phyloP scores from a whole-genome alignment of 2,113 vertebrate species.

The Hepsetus odoe region DNA sequence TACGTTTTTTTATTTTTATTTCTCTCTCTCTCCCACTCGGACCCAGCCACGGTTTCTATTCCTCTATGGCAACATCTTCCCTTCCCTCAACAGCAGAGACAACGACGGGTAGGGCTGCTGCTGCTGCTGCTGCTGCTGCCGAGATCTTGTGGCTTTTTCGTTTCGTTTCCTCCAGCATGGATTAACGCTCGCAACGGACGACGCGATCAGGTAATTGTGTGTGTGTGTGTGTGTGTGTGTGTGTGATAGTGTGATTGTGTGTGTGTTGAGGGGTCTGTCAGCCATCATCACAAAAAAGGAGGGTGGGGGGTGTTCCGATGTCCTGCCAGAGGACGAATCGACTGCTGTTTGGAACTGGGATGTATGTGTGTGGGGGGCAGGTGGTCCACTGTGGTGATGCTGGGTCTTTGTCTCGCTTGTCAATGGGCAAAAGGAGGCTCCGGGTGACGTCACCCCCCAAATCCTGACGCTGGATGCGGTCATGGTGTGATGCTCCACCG shows the following conservation, averaged over 20 bases:
- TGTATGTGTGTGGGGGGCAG: background rate
- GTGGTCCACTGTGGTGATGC: background rate
- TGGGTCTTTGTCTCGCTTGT: constrained; percentile 41
- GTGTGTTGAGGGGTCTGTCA: too few relatives aligned
- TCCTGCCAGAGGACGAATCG: background rate
- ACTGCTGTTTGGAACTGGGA: too few relatives aligned
- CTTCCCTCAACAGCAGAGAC: constrained; percentile 44
- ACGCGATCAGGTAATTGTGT: constrained; percentile 55
- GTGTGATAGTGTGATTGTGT: background rate
- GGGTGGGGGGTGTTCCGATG: background rate
- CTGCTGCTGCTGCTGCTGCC: constrained; percentile 19
- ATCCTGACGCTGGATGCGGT: constrained; percentile 4
- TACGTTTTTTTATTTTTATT: too few relatives aligned
- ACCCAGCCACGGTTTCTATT: constrained; percentile 4
- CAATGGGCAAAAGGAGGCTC: background rate
- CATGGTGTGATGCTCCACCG: background rate
- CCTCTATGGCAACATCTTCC: constrained; percentile 54
- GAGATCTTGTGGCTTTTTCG: constrained; percentile 4
- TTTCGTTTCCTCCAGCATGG: constrained; percentile 60
- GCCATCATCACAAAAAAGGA: background rate
- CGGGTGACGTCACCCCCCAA: constrained; percentile 33
- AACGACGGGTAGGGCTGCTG: constrained; percentile 57
- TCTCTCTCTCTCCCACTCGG: background rate
- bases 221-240: background rate
- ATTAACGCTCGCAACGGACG: constrained; percentile 52